These are phyloP conservation scores for Apaloderma vittatum DNA, from an alignment of 2,113 vertebrate species.

Conservation along the genomic window DNA sequence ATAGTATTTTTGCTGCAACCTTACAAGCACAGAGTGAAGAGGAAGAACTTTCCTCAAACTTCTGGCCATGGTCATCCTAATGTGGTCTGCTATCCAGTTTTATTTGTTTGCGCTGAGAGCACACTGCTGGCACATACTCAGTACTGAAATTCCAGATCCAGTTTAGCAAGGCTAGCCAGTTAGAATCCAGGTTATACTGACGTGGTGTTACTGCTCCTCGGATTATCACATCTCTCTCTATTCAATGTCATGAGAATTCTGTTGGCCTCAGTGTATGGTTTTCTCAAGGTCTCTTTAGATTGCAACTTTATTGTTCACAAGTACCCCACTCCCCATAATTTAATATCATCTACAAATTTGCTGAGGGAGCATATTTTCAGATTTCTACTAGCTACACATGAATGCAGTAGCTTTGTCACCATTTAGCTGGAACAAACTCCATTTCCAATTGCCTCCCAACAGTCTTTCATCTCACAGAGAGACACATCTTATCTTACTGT, in stretches of 20 bases:
- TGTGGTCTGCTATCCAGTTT: background rate
- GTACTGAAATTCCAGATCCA: background rate
- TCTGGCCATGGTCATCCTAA: background rate
- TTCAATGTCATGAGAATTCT: background rate
- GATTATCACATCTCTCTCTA: too few species aligned
- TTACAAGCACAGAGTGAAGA: background rate
- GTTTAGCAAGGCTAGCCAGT: background rate
- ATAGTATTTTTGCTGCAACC: background rate
- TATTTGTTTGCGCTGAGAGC: background rate
- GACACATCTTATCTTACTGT: background rate
- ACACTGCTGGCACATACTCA: background rate
- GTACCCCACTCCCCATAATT: background rate
- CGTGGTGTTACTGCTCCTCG: background rate
- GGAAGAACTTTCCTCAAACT: background rate
- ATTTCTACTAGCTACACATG: background rate
- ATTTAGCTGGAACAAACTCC: background rate
- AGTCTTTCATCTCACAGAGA: background rate
- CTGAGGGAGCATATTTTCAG: background rate
- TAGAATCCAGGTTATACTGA: background rate
- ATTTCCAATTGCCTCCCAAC: background rate
- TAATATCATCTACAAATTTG: background rate
- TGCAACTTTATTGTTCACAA: background rate
- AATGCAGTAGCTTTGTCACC: background rate
- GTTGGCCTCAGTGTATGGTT: accelerated
- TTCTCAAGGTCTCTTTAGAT: background rate